Evolutionary conservation across 2,888 invertebrate species (phyloP).

Genomic region (Andrena bicolor): DNA sequence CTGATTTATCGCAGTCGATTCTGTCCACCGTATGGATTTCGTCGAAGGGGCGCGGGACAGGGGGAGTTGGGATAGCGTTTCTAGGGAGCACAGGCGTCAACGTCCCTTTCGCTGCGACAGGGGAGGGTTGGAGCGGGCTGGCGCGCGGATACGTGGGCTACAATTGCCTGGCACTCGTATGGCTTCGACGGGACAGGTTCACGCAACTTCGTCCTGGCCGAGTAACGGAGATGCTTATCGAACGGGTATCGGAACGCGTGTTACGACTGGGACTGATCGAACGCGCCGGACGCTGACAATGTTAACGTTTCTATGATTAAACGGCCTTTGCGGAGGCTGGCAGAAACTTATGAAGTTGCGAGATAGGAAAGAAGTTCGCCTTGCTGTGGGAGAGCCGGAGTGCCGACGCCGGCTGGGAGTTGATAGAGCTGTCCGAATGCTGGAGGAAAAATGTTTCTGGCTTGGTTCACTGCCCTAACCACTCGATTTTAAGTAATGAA

Average conservation of each 20-base stretch:
- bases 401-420: neutral
- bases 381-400: constrained; percentile 15
- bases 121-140: constrained; percentile 10
- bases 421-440: constrained; percentile 19
- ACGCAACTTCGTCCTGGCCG: constrained; percentile 7
- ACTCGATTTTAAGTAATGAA: neutral
- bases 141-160: constrained; percentile 31
- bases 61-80: constrained; percentile 39
- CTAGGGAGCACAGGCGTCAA: constrained; percentile 26
- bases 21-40: constrained; percentile 51
- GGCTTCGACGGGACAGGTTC: constrained; percentile 50
- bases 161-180: constrained; percentile 48
- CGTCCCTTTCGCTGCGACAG: constrained; percentile 58
- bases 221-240: constrained; percentile 45
- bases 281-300: constrained; percentile 8
- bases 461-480: neutral
- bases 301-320: constrained; percentile 43
- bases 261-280: constrained; percentile 23
- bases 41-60: constrained; percentile 20
- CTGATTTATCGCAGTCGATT: constrained; percentile 71
- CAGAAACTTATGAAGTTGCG: constrained; percentile 26
- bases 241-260: constrained; percentile 33
- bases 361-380: constrained; percentile 47
- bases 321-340: constrained; percentile 37
- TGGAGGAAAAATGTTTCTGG: neutral